phyloP scores from a whole-genome alignment of 2,797 vertebrate genomes.

The Poeciliopsis paucimaculata region DNA sequence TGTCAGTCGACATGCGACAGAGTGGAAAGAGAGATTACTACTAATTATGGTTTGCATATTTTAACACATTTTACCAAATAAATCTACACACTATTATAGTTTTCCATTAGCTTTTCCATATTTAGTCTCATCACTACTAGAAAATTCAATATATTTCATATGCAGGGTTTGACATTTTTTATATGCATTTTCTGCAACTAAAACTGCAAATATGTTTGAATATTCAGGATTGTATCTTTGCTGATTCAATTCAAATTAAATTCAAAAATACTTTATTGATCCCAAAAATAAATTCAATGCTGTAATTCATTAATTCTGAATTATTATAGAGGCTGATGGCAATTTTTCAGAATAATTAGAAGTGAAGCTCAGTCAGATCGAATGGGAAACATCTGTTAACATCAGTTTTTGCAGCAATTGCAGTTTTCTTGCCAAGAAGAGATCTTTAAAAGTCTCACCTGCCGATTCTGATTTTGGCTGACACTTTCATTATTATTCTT shows the following conservation, averaged over 20 bases:
- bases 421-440: no score
- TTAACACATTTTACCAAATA: background rate
- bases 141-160: background rate
- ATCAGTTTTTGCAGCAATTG: background rate
- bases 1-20: background rate
- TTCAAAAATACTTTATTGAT: no score
- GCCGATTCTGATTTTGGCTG: background rate
- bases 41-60: background rate
- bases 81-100: background rate
- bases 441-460: background rate
- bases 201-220: background rate
- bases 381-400: background rate
- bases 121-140: background rate
- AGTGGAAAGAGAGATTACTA: background rate
- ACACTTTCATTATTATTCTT: background rate
- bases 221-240: background rate
- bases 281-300: no score
- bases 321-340: no score
- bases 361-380: background rate
- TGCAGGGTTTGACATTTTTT: background rate
- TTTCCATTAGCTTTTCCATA: background rate
- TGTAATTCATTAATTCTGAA: no score
- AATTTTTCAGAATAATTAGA: background rate
- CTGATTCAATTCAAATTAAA: background rate
- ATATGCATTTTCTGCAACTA: no score